Conservation (phyloP, 2,797 vertebrate species). For the Ctenosaura bakeri region DNA sequence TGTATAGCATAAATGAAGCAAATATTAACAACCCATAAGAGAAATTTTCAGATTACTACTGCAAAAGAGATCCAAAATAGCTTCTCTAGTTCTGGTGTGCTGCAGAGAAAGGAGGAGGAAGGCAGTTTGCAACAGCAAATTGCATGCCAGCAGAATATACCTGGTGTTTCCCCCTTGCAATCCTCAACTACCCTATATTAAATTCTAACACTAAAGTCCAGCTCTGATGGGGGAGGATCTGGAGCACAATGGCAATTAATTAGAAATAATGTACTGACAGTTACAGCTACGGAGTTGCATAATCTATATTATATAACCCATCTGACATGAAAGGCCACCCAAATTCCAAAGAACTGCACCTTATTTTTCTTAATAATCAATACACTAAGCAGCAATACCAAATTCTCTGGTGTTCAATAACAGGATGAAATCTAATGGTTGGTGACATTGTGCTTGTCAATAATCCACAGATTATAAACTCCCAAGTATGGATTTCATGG, state of each 20-base stretch:
- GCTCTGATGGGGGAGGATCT: neutral
- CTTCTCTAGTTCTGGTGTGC: neutral
- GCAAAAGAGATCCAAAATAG: too few species aligned
- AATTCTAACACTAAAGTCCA: neutral
- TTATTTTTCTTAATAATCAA: constrained; percentile 3
- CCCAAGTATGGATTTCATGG: constrained; percentile 4
- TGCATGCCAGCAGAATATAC: neutral
- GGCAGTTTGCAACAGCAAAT: neutral
- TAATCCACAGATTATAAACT: constrained; percentile 38
- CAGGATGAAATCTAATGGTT: constrained; percentile 9
- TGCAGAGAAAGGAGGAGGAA: neutral
- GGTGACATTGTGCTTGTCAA: constrained; percentile 8
- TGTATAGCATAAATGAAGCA: neutral
- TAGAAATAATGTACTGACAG: neutral
- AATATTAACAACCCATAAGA: neutral
- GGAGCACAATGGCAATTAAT: neutral
- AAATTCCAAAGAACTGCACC: neutral
- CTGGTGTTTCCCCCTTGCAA: neutral
- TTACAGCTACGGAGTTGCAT: neutral
- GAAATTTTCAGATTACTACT: neutral
- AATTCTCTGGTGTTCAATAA: constrained; percentile 10
- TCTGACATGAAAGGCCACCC: neutral
- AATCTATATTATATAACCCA: neutral
- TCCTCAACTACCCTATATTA: neutral
- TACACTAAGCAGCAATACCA: neutral